Evolutionary conservation across 2,888 invertebrate species (phyloP).

Genomic region (Eupithecia abbreviata): DNA sequence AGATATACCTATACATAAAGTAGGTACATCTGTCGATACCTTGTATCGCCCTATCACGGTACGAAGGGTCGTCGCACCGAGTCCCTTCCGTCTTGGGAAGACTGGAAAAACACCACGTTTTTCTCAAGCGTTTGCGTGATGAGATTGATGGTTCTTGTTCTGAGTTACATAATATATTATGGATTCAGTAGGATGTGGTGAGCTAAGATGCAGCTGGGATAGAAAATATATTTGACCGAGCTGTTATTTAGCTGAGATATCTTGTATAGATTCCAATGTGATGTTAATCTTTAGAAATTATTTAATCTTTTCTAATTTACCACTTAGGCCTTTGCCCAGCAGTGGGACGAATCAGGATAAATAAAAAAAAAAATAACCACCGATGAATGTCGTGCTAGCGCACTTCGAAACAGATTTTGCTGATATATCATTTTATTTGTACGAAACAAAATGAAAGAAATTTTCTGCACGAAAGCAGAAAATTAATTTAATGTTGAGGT

Average conservation of each 20-base stretch:
- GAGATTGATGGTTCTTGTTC: constrained; percentile 8
- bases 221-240: not conserved
- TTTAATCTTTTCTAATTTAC: too few relatives aligned
- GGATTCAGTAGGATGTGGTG: constrained; percentile 1
- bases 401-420: too few relatives aligned
- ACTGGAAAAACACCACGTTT: constrained; percentile 36
- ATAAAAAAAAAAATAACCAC: too few relatives aligned
- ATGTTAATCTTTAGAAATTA: too few relatives aligned
- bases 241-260: not conserved
- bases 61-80: constrained; percentile 38
- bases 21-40: constrained; percentile 36
- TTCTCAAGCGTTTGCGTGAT: constrained; percentile 22
- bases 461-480: too few relatives aligned
- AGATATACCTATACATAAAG: not conserved
- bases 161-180: not conserved
- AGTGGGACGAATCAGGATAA: too few relatives aligned
- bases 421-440: too few relatives aligned
- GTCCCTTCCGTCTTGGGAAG: constrained; percentile 38
- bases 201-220: not conserved
- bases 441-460: too few relatives aligned
- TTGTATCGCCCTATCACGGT: constrained; percentile 35
- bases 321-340: too few relatives aligned
- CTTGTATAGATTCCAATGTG: too few relatives aligned
- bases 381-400: too few relatives aligned
- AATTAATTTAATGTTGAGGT: too few relatives aligned